phyloP scores from a whole-genome alignment of 2,797 vertebrate species.

The Hipposideros larvatus region DNA sequence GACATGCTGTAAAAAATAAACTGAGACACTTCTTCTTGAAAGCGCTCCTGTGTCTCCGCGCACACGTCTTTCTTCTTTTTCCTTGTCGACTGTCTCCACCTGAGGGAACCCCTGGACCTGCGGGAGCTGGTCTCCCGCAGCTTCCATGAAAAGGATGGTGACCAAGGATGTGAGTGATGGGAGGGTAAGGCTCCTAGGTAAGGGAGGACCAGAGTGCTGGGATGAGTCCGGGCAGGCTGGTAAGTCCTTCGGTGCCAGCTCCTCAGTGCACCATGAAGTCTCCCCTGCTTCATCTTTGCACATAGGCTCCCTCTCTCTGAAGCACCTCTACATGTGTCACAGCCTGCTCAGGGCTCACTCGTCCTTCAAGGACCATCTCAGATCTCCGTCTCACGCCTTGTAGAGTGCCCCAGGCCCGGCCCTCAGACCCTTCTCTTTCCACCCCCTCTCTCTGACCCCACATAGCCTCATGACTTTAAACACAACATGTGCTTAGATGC shows the following conservation, averaged over 20 bases:
- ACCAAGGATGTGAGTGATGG: not conserved
- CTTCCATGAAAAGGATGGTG: not conserved
- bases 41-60: too few relatives aligned
- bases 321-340: rapidly evolving
- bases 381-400: not conserved
- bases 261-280: rapidly evolving
- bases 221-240: not conserved
- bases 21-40: too few relatives aligned
- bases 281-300: not conserved
- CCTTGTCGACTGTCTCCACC: too few relatives aligned
- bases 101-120: too few relatives aligned
- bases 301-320: not conserved
- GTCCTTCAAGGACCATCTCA: too few relatives aligned
- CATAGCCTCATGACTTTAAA: not conserved
- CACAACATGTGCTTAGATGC: not conserved
- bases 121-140: too few relatives aligned
- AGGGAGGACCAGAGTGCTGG: not conserved
- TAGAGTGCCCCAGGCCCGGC: rapidly evolving
- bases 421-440: not conserved
- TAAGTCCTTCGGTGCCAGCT: not conserved
- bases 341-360: not conserved
- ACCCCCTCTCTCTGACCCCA: not conserved
- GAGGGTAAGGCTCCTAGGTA: not conserved
- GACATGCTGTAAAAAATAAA: too few relatives aligned
- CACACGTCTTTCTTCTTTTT: too few relatives aligned